Evolutionary conservation across 2,113 vertebrate species (phyloP), one percentile per base, ranked within the genome.

Genomic region (Lipophrys pholis): DNA sequence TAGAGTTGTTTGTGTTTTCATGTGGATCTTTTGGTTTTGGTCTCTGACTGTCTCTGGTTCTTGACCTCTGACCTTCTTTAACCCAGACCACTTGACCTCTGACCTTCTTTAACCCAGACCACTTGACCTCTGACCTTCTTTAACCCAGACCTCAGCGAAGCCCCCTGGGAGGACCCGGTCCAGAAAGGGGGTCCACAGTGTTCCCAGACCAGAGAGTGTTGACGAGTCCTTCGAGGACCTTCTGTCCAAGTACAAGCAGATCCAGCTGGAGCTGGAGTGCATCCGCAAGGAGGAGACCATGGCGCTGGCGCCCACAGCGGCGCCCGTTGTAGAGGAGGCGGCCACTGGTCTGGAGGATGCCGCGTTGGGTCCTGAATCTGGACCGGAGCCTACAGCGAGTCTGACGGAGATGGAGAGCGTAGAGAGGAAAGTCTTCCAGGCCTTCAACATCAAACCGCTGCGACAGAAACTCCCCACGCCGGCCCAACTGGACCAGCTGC

Each of bases 151-250:
- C 77, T 86, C 94, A 99, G 97, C 96, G 73, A 98, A 97, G 92
- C 89, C 45, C 52, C 91, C 89, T 40, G 93, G 93, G 49, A 91
- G 96, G 67, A 94, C 85, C 7, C 94, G 90, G 61, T 84, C 84
- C 38, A 95, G 97, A 80, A 97, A 96, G 84, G 87, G 86, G 5
- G 82, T 63, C 55, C 92, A 96, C 56, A 36, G 50, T 12, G 82
- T 90, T 46, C 85, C 92, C 78, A 97, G 95, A 92, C 84, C 82
- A 42, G 96, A 96, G 53, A 92, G 90, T 48, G 86, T 93, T 45
- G 96, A 98, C 55, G 98, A 99, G 92, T 98, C 95, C 83, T 99
- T 99, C 77, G 98, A 99, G 89, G 97, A 97, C 81, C 90, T 99
- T 46, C 95, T 99, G 59, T 89, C 95, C 87, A 99, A 98, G 80